Evolutionary conservation across 2,888 invertebrate genomes (phyloP).

Genomic region (Erebia epiphron): DNA sequence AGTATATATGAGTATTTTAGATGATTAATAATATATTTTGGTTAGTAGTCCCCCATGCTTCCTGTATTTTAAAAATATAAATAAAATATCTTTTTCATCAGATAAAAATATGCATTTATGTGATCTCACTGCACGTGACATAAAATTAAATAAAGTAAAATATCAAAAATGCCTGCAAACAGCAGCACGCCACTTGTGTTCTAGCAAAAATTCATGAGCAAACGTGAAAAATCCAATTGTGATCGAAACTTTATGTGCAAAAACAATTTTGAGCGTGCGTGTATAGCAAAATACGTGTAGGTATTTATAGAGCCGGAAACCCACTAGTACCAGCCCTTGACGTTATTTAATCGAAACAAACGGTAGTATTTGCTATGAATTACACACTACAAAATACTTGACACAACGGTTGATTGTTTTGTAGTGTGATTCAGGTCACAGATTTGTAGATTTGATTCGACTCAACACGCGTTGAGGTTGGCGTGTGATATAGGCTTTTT

Average conservation of each 20-base stretch:
- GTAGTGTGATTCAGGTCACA: not conserved
- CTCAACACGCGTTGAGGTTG: not conserved
- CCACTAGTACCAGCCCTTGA: not conserved
- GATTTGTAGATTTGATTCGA: not conserved
- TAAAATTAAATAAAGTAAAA: conserved; percentile 16
- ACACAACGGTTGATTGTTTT: not conserved
- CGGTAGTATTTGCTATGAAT: not conserved
- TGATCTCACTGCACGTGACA: conserved; percentile 4
- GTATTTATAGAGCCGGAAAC: not conserved
- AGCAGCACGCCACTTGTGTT: conserved; percentile 33
- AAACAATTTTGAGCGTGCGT: conserved; percentile 41
- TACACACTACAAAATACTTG: not conserved
- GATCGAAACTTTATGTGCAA: conserved; percentile 41
- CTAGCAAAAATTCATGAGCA: conserved; percentile 32
- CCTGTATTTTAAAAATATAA: not conserved
- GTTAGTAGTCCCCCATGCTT: not conserved
- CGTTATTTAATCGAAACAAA: not conserved
- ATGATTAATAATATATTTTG: not conserved
- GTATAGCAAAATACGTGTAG: conserved; percentile 44
- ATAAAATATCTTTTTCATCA: not conserved
- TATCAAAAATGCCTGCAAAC: conserved; percentile 26
- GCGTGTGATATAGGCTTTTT: not conserved
- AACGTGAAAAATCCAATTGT: conserved; percentile 37
- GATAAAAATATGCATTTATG: not conserved
- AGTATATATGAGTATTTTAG: not conserved